Evolutionary conservation across 2,113 vertebrate genomes (phyloP), one percentile per base, ranked within the genome.

Genomic region (Neodon shergylaensis): DNA sequence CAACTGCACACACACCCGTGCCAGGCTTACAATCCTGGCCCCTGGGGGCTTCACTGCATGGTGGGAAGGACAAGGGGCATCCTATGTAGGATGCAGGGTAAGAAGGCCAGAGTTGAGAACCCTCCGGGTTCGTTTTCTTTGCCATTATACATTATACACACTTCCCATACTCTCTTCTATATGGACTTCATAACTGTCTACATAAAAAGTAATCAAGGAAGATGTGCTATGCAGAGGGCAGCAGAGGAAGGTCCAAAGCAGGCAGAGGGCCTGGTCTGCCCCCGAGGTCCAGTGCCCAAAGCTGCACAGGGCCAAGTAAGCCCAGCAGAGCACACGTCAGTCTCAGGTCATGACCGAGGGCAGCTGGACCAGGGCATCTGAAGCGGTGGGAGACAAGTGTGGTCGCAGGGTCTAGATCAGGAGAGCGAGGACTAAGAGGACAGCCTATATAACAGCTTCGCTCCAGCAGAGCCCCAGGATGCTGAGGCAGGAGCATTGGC

Each of bases 301-400:
- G 21, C 39, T 7, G 9, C 65, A 52, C 8, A 3, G 22, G 21
- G 22, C 22, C 33, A 47, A 68, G 63, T 47, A 21, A 66, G 82
- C 4, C 3, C 5, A 7, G 58, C 1, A 7, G 14, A 33, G 54
- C 82, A 24, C 5, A 2, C 3, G 3, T 7, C 10, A 31, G 24
- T 44, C 61, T 9, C 31, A 19, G 11, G 13, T 54, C 49, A 2
- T 4, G 5, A 22, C 47, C 10, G 1, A 72, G 31, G 81, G 33
- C 82, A 4, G 47, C 3, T 4, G 6, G n/a, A 4, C 9, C 12
- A 0, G 12, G 8, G 0, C 0, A 0, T 4, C 33, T 39, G 2
- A n/a, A 65, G 52, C 70, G 47, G 0, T 6, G 33, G 82, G 68
- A 47, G 39, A 24, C 0, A 11, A n/a, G 74, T 21, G 63, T 16